A percentile compares a stretch with the other conserved stretches of the same genome.
phyloP scores from a whole-genome alignment of 2,797 vertebrate species.

The Sternotherus odoratus region DNA sequence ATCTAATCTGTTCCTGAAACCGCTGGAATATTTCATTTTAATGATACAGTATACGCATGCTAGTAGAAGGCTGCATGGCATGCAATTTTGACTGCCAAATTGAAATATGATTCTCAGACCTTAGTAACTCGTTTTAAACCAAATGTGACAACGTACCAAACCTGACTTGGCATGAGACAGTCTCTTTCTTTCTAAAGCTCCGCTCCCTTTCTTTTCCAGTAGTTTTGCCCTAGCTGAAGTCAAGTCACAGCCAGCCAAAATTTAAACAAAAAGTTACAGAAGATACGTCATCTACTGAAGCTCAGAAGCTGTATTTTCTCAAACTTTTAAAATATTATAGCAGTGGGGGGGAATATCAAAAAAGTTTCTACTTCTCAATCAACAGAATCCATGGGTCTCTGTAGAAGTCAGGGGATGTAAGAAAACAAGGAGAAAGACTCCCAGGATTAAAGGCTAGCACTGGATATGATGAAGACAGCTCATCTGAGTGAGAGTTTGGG shows the following conservation, averaged over 20 bases:
- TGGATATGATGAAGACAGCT: neutral
- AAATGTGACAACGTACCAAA: conserved; percentile 54
- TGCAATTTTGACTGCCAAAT: conserved; percentile 46
- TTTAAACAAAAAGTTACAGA: neutral
- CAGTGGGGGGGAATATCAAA: neutral
- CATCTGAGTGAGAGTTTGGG: neutral
- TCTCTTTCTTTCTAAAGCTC: conserved; percentile 28
- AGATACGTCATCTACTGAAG: neutral
- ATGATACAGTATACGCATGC: conserved; percentile 26
- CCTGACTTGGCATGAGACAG: conserved; percentile 10
- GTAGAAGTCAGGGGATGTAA: neutral
- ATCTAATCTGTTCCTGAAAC: neutral
- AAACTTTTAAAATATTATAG: neutral
- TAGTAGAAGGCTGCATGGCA: neutral
- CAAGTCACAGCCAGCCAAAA: neutral
- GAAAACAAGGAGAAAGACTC: neutral
- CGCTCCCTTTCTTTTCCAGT: neutral
- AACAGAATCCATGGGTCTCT: neutral
- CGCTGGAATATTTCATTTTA: conserved; percentile 38
- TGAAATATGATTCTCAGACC: conserved; percentile 65
- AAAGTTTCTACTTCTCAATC: neutral
- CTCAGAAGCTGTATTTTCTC: neutral
- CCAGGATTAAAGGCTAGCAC: too few relatives aligned
- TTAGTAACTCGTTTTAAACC: conserved; percentile 54
- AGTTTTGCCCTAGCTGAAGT: neutral